Base-by-base conservation (phyloP, 2,888 invertebrate species). In the Brachyopa scutellaris region DNA sequence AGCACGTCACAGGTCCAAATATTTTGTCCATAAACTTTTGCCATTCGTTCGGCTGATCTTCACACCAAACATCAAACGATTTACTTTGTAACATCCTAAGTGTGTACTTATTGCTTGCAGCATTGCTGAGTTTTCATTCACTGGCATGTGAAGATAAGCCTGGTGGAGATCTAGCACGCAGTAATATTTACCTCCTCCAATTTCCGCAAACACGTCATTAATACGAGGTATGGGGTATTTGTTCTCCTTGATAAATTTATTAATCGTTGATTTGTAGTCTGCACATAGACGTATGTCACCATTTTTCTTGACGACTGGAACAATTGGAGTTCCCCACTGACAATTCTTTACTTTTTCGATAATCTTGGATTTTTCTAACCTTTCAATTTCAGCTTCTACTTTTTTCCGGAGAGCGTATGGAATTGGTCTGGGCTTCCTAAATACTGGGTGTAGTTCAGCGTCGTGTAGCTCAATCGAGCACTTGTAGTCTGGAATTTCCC, bases 161-260 rank as follows among this genome's bases (percentile, higher is more conserved):
- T 45, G 26, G 7, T 42, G 45, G 7, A 61, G 11, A 45, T 55
- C 45, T 13, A 67, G 11, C 4, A 47, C 47, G 6, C 21, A 55
- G n/a, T 33, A 67, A n/a, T 55, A 55, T 23, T 45, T 47, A 7
- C 55, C 67, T 8, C 47, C 47, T 9, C 69, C 47, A 3, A 69
- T 17, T 11, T 57, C 19, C 7, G 57, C 47, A 15, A 57, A 69
- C 2, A 57, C 4, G 2, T 45, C 57, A 1, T 57, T 36, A 26
- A 69, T 47, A 1, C 45, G 55, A n/a, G 53, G 31, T 21, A 53
- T 53, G 4, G 53, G 53, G 21, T 64, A 42, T 6, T 42, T 66
- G n/a, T 53, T 53, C 5, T 45, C 59, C 21, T 61, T 31, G 21
- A 45, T 61, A 8, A 26, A 5, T n/a, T 21, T 57, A 40, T 57